Evolutionary conservation across 2,797 vertebrate genomes (phyloP), one percentile per base, ranked within the genome.

Genomic region (Gambelia wislizenii): DNA sequence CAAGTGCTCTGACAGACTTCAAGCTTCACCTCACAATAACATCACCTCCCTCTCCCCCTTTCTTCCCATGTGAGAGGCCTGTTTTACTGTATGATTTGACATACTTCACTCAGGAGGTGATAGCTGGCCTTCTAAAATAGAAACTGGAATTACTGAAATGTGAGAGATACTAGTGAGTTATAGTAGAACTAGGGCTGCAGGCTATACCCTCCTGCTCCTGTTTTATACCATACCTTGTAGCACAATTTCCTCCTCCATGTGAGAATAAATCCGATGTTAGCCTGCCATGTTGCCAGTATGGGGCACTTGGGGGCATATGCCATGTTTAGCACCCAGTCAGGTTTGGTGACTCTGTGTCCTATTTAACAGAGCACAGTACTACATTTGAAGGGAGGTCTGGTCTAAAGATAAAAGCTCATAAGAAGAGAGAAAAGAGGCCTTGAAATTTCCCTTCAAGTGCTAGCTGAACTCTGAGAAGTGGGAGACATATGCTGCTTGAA

Each of bases 101-200:
- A 82, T 81, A 42, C 56, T 27, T 86, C 54, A 89, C 54, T 86
- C 84, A 67, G 42, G 77, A 81, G 80, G 47, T 89, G 87, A 77
- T 84, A 84, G 82, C 27, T 84, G 87, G 47, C 82, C 74, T 89
- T 84, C 74, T 78, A 70, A 84, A 89, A 78, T 27, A 89, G 82
- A 56, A 89, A 42, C 59, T 4, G 33, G 27, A 74, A 78, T 77
- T 13, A 39, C 82, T 84, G 74, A 69, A 77, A 64, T n/a, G 59
- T 30, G 10, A 83, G 69, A 87, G 87, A 49, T 25, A 90, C 78
- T 33, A 13, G 30, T 30, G 39, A 91, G 82, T 0, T 0, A 1
- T 10, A 56, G 47, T 67, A 92, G 42, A 93, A 33, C 2, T 59
- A 84, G 61, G 4, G 75, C 16, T 7, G 59, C 20, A 77, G 54